A percentile compares a stretch with the other conserved stretches of the same genome.
These are phyloP conservation scores for Crenichthys baileyi DNA, from an alignment of 2,797 vertebrate genomes.

Conservation along the genomic window DNA sequence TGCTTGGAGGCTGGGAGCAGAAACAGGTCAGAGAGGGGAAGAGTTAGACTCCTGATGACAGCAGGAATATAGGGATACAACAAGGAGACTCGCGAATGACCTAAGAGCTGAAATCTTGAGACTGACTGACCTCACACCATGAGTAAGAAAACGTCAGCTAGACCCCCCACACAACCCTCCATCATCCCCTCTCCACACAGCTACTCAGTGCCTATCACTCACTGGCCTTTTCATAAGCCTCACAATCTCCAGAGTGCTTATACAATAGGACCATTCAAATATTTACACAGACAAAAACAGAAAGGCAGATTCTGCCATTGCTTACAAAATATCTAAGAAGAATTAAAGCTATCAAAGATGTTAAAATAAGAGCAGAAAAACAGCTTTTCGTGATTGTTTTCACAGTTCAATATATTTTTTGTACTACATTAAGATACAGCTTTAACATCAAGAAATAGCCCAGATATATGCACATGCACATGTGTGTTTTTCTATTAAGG, in stretches of 20 bases:
- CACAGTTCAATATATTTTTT: not conserved
- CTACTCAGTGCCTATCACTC: slow-evolving; percentile 73
- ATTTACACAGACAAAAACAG: slow-evolving; percentile 39
- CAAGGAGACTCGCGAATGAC: slow-evolving; percentile 12
- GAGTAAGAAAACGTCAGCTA: slow-evolving; percentile 45
- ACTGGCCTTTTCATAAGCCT: slow-evolving; percentile 61
- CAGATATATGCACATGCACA: not conserved
- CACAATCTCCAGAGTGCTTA: slow-evolving; percentile 34
- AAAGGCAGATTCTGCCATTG: slow-evolving; percentile 17
- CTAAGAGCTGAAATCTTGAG: slow-evolving; percentile 15
- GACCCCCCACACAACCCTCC: slow-evolving; percentile 5
- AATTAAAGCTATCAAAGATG: slow-evolving; percentile 3
- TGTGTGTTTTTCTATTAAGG: not conserved
- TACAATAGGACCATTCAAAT: slow-evolving; percentile 74
- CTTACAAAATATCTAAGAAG: slow-evolving; percentile 14
- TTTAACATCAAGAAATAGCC: not conserved
- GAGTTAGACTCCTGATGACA: slow-evolving; percentile 22
- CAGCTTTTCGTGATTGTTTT: not conserved
- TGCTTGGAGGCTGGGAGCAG: slow-evolving; percentile 86
- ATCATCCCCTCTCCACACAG: not conserved
- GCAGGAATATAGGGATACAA: slow-evolving; percentile 33
- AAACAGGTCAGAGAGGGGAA: slow-evolving; percentile 15
- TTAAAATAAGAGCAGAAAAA: not conserved
- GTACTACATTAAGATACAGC: not conserved
- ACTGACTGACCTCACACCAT: slow-evolving; percentile 39